Evolutionary conservation across 2,888 invertebrate species (phyloP).

Genomic region (Polyommatus icarus): DNA sequence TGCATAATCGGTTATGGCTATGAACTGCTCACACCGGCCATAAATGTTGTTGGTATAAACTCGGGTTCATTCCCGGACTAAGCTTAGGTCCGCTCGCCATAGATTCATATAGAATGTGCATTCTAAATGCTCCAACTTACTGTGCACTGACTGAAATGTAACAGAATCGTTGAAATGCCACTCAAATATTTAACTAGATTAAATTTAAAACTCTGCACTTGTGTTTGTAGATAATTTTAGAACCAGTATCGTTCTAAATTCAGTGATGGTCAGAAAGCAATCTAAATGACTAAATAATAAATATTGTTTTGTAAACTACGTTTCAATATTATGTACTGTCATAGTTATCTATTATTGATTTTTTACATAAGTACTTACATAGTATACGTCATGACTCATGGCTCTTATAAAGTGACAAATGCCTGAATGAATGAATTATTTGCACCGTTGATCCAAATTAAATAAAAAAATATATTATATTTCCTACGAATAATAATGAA

Average conservation of each 20-base stretch:
- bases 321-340: too few species aligned
- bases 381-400: too few species aligned
- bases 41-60: neutral
- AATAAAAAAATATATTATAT: too few species aligned
- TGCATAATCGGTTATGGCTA: too few species aligned
- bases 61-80: neutral
- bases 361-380: too few species aligned
- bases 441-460: too few species aligned
- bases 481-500: too few species aligned
- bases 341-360: too few species aligned
- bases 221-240: slow-evolving; percentile 14
- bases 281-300: neutral
- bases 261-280: neutral
- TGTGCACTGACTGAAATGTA: slow-evolving; percentile 1
- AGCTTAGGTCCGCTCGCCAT: neutral
- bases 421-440: too few species aligned
- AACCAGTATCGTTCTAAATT: neutral
- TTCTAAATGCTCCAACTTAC: slow-evolving; percentile 11
- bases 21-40: too few species aligned
- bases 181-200: neutral
- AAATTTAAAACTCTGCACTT: slow-evolving; percentile 12
- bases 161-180: slow-evolving; percentile 12
- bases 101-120: slow-evolving; percentile 22
- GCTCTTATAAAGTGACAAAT: too few species aligned
- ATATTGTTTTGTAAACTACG: too few species aligned